A percentile compares a stretch with the other conserved stretches of the same genome.
phyloP scores from a whole-genome alignment of 2,113 vertebrate species.

The Bufo gargarizans region DNA sequence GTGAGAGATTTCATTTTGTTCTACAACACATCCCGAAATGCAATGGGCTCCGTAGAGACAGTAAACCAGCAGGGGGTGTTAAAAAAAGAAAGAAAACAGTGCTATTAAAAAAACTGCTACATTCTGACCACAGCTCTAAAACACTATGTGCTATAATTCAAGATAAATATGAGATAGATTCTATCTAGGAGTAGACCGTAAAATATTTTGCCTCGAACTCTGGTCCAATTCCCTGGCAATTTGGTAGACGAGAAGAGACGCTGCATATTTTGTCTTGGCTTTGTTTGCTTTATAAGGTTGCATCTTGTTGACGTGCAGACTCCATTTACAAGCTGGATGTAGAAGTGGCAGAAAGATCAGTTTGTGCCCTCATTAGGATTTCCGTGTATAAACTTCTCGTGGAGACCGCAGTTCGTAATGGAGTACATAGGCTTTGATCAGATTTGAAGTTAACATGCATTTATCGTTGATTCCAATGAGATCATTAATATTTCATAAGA shows the following conservation, averaged over 20 bases:
- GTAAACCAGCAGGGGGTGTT: not conserved
- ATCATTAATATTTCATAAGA: slow-evolving; percentile 40
- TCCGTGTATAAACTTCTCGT: not conserved
- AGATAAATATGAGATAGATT: not conserved
- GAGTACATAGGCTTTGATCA: not conserved
- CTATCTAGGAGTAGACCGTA: not conserved
- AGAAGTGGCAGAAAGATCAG: not conserved
- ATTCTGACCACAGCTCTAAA: not conserved
- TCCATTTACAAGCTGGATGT: not conserved
- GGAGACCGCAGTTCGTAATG: not conserved
- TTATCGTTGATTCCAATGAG: slow-evolving; percentile 29
- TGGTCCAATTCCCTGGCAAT: not conserved
- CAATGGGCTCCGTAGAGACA: not conserved
- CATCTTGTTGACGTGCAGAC: not conserved
- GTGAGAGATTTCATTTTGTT: too few relatives aligned
- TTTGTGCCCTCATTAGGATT: not conserved
- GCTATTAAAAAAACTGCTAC: not conserved
- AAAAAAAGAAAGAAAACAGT: not conserved
- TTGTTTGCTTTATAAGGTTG: not conserved
- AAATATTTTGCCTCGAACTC: not conserved
- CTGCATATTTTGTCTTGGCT: not conserved
- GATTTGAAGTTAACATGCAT: slow-evolving; percentile 26
- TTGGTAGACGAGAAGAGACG: not conserved
- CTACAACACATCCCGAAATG: not conserved
- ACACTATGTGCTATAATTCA: not conserved